Evolutionary conservation across 2,113 vertebrate genomes (phyloP).

Genomic region (Ptilorrhoa leucosticta): DNA sequence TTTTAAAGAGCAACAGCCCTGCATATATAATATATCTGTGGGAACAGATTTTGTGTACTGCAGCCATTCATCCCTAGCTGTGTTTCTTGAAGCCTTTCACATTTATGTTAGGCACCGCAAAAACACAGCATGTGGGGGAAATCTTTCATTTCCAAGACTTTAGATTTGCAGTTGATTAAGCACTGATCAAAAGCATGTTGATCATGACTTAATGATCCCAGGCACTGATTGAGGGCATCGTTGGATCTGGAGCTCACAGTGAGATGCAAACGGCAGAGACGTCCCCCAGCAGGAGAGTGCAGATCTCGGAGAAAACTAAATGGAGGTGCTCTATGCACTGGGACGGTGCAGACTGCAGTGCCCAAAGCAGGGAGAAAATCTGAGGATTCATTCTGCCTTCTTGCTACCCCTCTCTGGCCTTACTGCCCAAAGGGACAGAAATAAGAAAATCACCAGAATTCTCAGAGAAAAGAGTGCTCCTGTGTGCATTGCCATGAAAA

Average conservation of each 20-base stretch:
- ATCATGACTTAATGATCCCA: not conserved
- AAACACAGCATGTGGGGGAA: not conserved
- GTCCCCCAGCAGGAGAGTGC: not conserved
- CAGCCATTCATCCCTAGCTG: not conserved
- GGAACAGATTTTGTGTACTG: not conserved
- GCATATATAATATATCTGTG: not conserved
- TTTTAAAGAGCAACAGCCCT: not conserved
- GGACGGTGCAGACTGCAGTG: no score
- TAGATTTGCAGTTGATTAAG: not conserved
- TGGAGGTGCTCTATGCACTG: not conserved
- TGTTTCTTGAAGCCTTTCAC: not conserved
- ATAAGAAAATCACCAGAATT: not conserved
- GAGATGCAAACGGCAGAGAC: rapidly evolving
- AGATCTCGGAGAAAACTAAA: not conserved
- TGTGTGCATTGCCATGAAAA: not conserved
- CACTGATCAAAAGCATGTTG: not conserved
- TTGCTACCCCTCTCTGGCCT: not conserved
- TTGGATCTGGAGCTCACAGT: not conserved
- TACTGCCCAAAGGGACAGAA: not conserved
- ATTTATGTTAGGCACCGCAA: not conserved
- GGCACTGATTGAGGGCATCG: not conserved
- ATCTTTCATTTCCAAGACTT: not conserved
- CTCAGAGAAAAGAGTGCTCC: not conserved
- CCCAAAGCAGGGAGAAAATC: not conserved
- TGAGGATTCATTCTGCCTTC: not conserved